Conservation (phyloP, 2,888 invertebrate genomes). For the Cheilosia grossa region DNA sequence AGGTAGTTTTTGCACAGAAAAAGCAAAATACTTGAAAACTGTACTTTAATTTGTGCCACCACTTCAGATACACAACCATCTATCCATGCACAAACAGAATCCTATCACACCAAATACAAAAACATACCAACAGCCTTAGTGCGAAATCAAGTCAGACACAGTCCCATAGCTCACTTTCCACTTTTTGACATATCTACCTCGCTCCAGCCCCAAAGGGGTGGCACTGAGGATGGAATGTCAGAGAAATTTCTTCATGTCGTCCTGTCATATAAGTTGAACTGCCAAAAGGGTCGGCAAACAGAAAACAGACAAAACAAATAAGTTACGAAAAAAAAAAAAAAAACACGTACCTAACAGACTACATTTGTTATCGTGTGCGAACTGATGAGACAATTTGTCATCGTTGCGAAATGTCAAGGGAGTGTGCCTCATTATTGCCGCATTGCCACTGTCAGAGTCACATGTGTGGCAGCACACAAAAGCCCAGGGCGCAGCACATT, state of each 20-base stretch:
- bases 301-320: slow-evolving; percentile 13
- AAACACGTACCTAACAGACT: slow-evolving; percentile 59
- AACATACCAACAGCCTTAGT: slow-evolving; percentile 46
- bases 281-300: slow-evolving; percentile 44
- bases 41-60: too few relatives aligned
- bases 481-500: slow-evolving; percentile 32
- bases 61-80: too few relatives aligned
- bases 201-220: not conserved
- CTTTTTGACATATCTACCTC: slow-evolving; percentile 25
- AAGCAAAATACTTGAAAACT: too few relatives aligned
- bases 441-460: slow-evolving; percentile 56
- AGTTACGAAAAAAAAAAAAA: slow-evolving; percentile 3
- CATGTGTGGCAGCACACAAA: slow-evolving; percentile 45
- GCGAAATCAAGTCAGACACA: slow-evolving; percentile 59
- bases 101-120: not conserved
- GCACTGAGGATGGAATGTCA: slow-evolving; percentile 57
- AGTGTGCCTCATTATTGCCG: slow-evolving; percentile 69
- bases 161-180: slow-evolving; percentile 54
- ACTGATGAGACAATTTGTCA: slow-evolving; percentile 74
- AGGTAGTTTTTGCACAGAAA: too few relatives aligned
- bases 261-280: slow-evolving; percentile 45
- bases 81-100: not conserved
- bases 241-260: slow-evolving; percentile 47
- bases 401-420: slow-evolving; percentile 70
- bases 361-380: slow-evolving; percentile 71